These are phyloP conservation scores for Dicrostonyx torquatus DNA, from an alignment of 2,797 vertebrate species.

Conservation along the genomic window DNA sequence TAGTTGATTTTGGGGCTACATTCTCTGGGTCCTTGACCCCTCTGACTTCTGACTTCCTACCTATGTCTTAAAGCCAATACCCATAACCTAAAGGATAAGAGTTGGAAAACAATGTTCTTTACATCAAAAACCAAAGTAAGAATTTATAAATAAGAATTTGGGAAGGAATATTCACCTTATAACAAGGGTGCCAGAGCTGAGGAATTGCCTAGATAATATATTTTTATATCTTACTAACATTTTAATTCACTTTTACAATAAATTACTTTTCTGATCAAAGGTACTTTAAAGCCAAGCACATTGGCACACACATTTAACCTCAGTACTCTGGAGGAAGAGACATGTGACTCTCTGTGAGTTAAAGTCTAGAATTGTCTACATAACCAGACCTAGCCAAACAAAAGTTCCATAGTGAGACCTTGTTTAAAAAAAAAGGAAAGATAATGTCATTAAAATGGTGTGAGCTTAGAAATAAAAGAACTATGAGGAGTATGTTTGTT, in stretches of 20 bases:
- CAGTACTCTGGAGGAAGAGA: background rate
- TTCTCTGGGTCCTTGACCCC: background rate
- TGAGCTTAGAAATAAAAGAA: background rate
- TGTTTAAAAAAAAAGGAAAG: background rate
- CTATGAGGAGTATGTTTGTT: background rate
- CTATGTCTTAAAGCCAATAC: background rate
- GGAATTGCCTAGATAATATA: background rate
- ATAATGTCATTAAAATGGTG: background rate
- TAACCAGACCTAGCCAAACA: background rate
- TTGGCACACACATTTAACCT: background rate
- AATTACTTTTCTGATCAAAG: background rate
- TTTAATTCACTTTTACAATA: background rate
- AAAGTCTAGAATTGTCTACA: background rate
- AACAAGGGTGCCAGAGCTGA: background rate
- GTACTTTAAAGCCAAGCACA: background rate
- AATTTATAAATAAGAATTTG: background rate
- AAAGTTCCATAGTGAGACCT: background rate
- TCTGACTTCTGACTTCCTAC: background rate
- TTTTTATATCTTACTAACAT: background rate
- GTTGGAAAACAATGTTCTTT: background rate
- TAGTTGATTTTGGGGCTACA: background rate
- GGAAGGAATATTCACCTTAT: background rate
- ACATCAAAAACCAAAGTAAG: background rate
- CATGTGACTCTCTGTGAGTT: background rate
- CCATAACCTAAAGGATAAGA: background rate